Conservation (phyloP, 2,113 vertebrate species). For the Myotis brandtii region DNA sequence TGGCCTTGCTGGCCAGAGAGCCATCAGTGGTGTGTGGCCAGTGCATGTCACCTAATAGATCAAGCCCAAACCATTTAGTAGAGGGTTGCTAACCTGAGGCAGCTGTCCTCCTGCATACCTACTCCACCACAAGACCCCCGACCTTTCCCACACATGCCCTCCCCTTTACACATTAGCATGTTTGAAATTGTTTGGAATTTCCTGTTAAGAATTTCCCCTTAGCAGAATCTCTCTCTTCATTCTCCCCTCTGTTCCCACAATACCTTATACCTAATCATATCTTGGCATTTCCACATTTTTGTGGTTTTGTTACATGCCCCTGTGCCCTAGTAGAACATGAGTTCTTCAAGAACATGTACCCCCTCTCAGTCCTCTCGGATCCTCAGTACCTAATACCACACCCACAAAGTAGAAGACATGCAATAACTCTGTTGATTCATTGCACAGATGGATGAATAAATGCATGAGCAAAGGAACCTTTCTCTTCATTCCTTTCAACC, state of each 20-base stretch:
- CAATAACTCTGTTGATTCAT: neutral
- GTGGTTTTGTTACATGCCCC: neutral
- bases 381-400: neutral
- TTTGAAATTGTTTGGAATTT: neutral
- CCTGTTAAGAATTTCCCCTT: neutral
- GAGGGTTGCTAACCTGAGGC: neutral
- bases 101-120: too few species aligned
- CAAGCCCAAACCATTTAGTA: neutral
- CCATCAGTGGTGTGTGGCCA: too few species aligned
- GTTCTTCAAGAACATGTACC: neutral
- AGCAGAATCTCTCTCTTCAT: neutral
- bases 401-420: neutral
- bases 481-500: neutral
- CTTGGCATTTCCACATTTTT: neutral
- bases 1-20: neutral
- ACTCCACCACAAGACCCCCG: neutral
- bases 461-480: neutral
- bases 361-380: neutral
- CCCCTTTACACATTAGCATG: neutral
- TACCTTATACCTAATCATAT: too few species aligned
- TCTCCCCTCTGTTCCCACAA: neutral
- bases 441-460: neutral
- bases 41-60: too few species aligned
- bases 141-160: accelerated
- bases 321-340: neutral